Evolutionary conservation across 2,113 vertebrate genomes (phyloP).

Genomic region (Neotoma lepida): DNA sequence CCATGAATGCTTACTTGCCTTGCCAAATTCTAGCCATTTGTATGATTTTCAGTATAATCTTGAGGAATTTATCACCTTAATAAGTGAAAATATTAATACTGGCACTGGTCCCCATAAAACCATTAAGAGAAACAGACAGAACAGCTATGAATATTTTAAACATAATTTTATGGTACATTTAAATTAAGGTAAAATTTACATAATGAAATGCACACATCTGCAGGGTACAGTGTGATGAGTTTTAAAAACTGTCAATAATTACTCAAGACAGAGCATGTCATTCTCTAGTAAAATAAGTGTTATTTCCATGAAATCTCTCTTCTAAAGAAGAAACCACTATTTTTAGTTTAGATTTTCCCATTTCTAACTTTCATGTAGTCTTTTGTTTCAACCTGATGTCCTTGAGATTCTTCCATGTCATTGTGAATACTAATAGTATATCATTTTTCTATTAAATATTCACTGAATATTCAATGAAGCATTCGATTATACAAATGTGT

Average conservation of each 20-base stretch:
- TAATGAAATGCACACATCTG: neutral
- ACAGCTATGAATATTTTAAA: neutral
- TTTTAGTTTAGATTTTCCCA: neutral
- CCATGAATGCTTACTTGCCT: neutral
- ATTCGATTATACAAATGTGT: neutral
- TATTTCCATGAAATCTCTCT: neutral
- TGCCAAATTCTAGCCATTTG: neutral
- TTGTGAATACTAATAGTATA: neutral
- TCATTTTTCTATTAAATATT: neutral
- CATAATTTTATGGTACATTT: neutral
- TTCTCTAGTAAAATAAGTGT: neutral
- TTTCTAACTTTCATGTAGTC: neutral
- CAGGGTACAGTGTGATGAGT: neutral
- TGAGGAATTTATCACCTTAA: neutral
- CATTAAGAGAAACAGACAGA: neutral
- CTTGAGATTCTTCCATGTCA: neutral
- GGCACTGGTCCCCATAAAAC: neutral
- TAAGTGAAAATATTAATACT: neutral
- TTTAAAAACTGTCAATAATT: conserved; percentile 1
- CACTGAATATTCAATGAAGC: neutral
- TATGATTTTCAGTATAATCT: neutral
- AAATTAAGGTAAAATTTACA: conserved; percentile 15
- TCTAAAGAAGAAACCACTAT: neutral
- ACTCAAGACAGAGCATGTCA: neutral
- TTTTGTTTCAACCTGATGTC: neutral